Base-by-base conservation (phyloP, 2,113 vertebrate species). In the Mustela nigripes region DNA sequence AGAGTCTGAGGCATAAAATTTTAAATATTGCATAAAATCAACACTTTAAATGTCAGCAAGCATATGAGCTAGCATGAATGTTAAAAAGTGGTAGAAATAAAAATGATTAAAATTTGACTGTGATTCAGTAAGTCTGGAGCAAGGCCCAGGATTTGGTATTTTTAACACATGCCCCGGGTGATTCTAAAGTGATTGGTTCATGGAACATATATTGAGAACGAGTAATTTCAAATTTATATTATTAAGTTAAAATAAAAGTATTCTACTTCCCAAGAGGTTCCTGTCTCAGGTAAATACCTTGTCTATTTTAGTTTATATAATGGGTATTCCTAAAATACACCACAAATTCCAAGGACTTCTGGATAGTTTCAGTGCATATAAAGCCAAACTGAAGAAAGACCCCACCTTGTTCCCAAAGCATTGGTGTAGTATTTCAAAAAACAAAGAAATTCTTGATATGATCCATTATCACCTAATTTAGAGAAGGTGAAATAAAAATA, bases 181-280 rank as follows among this genome's bases (percentile, higher is more conserved):
- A 93, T 76, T 86, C 81, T 87, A 48, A 94, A 95, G 21, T 62
- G 21, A 63, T 33, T 73, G 58, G 14, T 69, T 15, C 16, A 11
- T 53, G 39, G 28, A 90, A 97, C 1, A 48, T 33, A 74, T 33
- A 60, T 3, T 58, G 18, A 74, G 19, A 90, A 86, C 19, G 28
- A 95, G 8, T 76, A 2, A 8, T 48, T 58, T 91, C 31, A 74
- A 67, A 48, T 42, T 67, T 76, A 33, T 33, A 24, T 73, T 89
- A 84, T 79, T 93, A 80, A 85, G 36, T 73, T 90, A 79, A 95
- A 87, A 94, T 80, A 71, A 92, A 89, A 84, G 21, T 36, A 95
- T 58, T 73, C 89, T 76, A 83, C 28, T 83, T 95, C 16, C 83
- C 63, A 18, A 42, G 24, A 93, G 7, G 9, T 79, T 84, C 33